Evolutionary conservation across 2,113 vertebrate genomes (phyloP).

Genomic region (Vidua macroura): DNA sequence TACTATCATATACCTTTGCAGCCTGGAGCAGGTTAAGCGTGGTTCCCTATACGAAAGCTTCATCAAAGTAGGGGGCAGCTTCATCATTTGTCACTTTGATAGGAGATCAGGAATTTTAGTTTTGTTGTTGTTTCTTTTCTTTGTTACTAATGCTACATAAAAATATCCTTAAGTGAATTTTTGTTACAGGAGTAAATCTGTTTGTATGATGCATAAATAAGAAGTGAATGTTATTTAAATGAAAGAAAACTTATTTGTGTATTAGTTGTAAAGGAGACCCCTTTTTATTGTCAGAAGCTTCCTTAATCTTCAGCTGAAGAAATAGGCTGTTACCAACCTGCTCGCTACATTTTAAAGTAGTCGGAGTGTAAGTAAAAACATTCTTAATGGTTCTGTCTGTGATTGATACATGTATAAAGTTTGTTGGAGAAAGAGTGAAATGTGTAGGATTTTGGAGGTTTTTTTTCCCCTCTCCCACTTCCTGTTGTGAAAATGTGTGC

Average conservation of each 20-base stretch:
- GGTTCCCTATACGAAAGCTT: background rate
- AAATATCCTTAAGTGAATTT: background rate
- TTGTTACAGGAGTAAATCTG: background rate
- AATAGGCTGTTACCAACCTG: background rate
- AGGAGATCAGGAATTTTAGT: background rate
- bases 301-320: background rate
- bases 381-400: background rate
- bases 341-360: background rate
- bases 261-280: background rate
- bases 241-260: background rate
- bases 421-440: background rate
- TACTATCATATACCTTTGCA: background rate
- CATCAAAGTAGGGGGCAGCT: background rate
- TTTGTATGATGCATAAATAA: background rate
- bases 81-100: background rate
- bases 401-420: background rate
- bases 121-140: background rate
- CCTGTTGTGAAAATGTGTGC: background rate
- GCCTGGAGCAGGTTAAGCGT: background rate
- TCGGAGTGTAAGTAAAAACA: fast-evolving
- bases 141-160: background rate
- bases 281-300: background rate
- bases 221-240: background rate
- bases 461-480: background rate
- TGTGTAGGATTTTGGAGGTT: background rate